phyloP scores from a whole-genome alignment of 37 sponge, comb jelly and placozoan genomes.

The Eunapius fragilis region DNA sequence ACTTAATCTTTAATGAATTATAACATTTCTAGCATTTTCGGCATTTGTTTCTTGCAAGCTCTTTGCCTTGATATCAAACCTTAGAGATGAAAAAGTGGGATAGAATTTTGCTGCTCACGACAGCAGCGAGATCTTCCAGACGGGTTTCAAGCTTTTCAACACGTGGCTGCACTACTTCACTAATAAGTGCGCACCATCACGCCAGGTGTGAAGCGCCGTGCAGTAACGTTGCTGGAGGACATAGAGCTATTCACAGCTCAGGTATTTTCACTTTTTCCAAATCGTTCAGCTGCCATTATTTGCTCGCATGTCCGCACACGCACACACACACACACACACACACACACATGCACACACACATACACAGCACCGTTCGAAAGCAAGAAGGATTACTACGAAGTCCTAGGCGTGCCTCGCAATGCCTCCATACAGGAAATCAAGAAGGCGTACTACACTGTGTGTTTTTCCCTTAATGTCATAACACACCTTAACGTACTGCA shows the following conservation, averaged over 20 bases:
- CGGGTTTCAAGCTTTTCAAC: neutral
- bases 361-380: neutral
- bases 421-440: conserved; percentile 85
- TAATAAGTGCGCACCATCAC: neutral
- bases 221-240: neutral
- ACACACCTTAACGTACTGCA: no score
- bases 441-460: conserved; percentile 88
- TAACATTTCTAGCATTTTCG: no score
- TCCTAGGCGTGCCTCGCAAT: conserved; percentile 76
- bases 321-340: no score
- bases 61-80: neutral
- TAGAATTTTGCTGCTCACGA: neutral
- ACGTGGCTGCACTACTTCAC: neutral
- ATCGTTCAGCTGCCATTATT: neutral
- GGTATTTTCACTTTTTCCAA: neutral
- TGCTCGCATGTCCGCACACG: neutral
- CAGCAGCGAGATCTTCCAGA: neutral
- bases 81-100: neutral
- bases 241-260: neutral
- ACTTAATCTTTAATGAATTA: no score
- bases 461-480: neutral
- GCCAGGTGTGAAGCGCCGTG: neutral
- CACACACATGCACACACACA: no score
- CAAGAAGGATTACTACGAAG: conserved; percentile 83
- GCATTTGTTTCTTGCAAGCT: no score